Base-by-base conservation (phyloP, 2,888 invertebrate genomes). In the Trichacis sp. region DNA sequence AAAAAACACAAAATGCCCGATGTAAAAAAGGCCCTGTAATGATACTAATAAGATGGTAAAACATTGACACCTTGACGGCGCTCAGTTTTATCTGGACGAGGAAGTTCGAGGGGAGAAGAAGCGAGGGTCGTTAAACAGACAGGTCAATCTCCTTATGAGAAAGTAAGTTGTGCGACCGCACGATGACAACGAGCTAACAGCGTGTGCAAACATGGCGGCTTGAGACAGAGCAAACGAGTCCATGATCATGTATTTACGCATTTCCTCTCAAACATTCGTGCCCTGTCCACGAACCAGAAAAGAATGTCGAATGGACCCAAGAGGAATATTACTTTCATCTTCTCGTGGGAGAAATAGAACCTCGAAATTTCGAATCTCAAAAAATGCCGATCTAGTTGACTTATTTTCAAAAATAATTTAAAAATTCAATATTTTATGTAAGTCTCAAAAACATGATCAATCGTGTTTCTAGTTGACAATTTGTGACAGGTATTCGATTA, bases 181-280 rank as follows among this genome's bases (percentile, higher is more conserved):
- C 77, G 79, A 78, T 80, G 81, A 82, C 82, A 82, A 80, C 79
- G 82, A 81, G 82, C 82, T 80, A 82, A 82, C 81, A 82, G 73
- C 74, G 72, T 77, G 70, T 65, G 79, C 72, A 82, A 82, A 82
- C 77, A 82, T 73, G 80, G 78, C 82, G 82, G 82, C 80, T 73
- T 71, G 73, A 73, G 68, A 79, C 79, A 80, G 76, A 81, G 77
- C 73, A 68, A 59, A 64, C 72, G 71, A 69, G 68, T 67, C 59
- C 69, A 74, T 77, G 69, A 81, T 81, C 79, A 79, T 80, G 79
- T 81, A 81, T 78, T 81, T 78, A 78, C 77, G 77, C 81, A 80
- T 81, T 82, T 82, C 81, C 80, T 79, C 77, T 82, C 81, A 82
- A 82, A 81, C 81, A 79, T 74, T 74, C 73, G 68, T 67, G 66